These are phyloP conservation scores for Puma concolor DNA, from an alignment of 2,113 vertebrate species.

Conservation along the genomic window DNA sequence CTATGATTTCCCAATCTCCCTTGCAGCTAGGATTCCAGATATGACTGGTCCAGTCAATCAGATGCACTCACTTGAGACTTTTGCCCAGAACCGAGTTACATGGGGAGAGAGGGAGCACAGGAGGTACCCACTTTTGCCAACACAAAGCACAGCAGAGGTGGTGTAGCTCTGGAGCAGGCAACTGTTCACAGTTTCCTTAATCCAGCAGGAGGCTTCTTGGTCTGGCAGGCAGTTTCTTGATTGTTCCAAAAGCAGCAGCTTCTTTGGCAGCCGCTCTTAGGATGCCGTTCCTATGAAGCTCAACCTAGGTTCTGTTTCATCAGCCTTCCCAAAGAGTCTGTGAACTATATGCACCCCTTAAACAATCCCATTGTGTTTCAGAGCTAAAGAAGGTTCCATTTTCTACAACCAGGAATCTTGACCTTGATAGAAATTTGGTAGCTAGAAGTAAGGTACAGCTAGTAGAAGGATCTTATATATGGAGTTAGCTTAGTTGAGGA, in stretches of 20 bases:
- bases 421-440: not conserved
- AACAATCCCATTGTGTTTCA: not conserved
- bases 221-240: not conserved
- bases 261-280: not conserved
- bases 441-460: not conserved
- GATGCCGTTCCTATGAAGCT: not conserved
- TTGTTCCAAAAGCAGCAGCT: not conserved
- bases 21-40: not conserved
- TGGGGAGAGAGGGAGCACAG: not conserved
- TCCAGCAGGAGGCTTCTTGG: not conserved
- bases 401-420: not conserved
- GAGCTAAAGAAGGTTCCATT: not conserved
- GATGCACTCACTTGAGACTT: constrained; percentile 57
- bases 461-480: not conserved
- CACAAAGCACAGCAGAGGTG: not conserved
- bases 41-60: not conserved
- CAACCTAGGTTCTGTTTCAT: constrained; percentile 12
- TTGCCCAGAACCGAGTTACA: not conserved
- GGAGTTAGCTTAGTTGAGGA: not conserved
- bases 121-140: not conserved
- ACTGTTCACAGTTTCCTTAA: not conserved
- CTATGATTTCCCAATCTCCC: not conserved
- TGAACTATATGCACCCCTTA: not conserved
- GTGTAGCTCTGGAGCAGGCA: not conserved
- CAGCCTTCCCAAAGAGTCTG: not conserved